Base-by-base conservation (phyloP, 2,113 vertebrate species). In the Ariopsis seemanni region DNA sequence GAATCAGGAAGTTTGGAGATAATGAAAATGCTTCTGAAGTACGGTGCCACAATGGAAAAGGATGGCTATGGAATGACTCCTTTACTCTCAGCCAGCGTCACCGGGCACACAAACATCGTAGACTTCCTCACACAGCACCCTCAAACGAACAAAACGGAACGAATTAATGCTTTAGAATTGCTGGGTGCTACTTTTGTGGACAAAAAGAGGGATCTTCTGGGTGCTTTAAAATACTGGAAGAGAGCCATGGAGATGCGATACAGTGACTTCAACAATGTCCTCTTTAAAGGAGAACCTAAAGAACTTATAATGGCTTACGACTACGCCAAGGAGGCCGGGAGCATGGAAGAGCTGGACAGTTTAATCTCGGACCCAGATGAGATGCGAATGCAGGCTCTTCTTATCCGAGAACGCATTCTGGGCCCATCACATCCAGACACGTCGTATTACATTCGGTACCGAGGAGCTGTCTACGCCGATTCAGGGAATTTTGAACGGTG, bases 1-100 rank as follows among this genome's bases (percentile, higher is more conserved):
- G 98, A 99, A 92, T 99, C 98, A n/a, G 98, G 98, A 89, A 99
- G 98, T 91, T 87, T 99, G 90, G 98, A 99, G 91, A 99, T 99
- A 89, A 99, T 99, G 98, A 96, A 97, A 92, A 97, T 99, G 97
- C 95, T 99, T 88, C 95, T 99, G 27, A 97, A 98, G 89, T 99
- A 96, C n/a, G 97, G 97, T 69, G 97, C 98, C 65, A 96, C 96
- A 86, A 99, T 99, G 98, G 98, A 99, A 92, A 97, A 97, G 89
- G 98, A 99, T 6, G 97, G 98, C 34, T 99, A 99, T 30, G 96
- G 98, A 71, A 99, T 99, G 98, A 99, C 98, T 4, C 98, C 98
- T 0, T 95, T 99, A 89, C 95, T 99, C 18, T 99, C 98, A 15
- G 98, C 98, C 89, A 99, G 98, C 34, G 98, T 99, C 84, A 99